Evolutionary conservation across 2,888 invertebrate genomes (phyloP).

Genomic region (Gastracanthus pulcherrimus): DNA sequence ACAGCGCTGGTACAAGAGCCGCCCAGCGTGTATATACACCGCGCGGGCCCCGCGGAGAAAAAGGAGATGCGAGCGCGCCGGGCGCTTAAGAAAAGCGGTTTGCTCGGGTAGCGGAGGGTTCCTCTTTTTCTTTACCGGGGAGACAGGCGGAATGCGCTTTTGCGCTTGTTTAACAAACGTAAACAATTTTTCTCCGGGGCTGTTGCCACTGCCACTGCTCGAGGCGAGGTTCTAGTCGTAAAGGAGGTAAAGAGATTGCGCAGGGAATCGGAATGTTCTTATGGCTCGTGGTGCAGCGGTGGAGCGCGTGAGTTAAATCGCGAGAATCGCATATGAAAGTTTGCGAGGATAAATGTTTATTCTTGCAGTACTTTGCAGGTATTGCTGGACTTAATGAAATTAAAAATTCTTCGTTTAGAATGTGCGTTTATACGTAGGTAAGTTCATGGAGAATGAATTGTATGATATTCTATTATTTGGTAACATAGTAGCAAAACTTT

Average conservation of each 20-base stretch:
- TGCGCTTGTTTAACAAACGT: constrained; percentile 35
- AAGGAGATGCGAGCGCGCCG: not conserved
- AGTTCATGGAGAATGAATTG: too few species aligned
- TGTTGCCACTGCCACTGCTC: too few species aligned
- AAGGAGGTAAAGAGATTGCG: not conserved
- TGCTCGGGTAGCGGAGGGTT: too few species aligned
- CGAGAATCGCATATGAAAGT: too few species aligned
- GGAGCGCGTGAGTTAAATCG: not conserved
- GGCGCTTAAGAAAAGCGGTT: constrained; percentile 32
- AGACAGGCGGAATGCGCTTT: constrained; percentile 35
- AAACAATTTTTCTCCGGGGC: constrained; percentile 29
- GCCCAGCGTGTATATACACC: too few species aligned
- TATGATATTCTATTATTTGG: too few species aligned
- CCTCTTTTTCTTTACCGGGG: not conserved
- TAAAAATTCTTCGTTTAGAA: too few species aligned
- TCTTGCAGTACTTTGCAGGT: too few species aligned
- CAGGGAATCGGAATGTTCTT: constrained; percentile 13
- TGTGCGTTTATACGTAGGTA: too few species aligned
- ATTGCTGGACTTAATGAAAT: too few species aligned
- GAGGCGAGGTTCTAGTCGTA: not conserved
- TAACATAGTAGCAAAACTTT: too few species aligned
- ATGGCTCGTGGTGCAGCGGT: not conserved
- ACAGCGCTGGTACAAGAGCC: too few species aligned
- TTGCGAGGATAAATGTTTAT: constrained; percentile 4
- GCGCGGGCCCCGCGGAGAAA: not conserved